Base-by-base conservation (phyloP, 2,113 vertebrate genomes). In the Tragelaphus scriptus region DNA sequence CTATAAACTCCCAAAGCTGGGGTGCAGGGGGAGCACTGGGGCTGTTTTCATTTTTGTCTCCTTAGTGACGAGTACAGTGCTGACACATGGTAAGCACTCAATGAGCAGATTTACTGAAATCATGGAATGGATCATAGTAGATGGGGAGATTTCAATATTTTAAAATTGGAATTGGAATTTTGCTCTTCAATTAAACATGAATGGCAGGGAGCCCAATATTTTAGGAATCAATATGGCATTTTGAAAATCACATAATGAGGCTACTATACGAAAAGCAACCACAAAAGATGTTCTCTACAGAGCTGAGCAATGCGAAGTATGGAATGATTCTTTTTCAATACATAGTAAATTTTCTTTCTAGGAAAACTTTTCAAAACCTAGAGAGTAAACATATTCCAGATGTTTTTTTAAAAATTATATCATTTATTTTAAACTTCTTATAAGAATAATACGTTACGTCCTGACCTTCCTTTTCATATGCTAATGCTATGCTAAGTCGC, bases 351-450 rank as follows among this genome's bases (percentile, higher is more conserved):
- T 68, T 14, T n/a, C 30, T 58, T 95, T 81, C 10, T 28, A 90
- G 71, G 75, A 92, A 92, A 95, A 80, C 26, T 65, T 71, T 87
- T 71, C 19, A 91, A 85, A 96, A 84, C 5, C 55, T n/a, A 77
- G 75, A 85, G 23, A 95, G 26, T 44, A 32, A 68, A 93, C 91
- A 30, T 23, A 95, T 44, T 51, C 51, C 15, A 65, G 61, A 86
- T 87, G 40, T 40, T 53, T 51, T 61, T 97, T 93, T 14, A 90
- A n/a, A 95, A 94, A 85, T 84, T 25, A 51, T 12, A 90, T 58
- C 32, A 91, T 36, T 85, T 82, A 88, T 93, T 97, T 95, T 68
- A 93, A 51, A 93, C 40, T 88, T 87, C 88, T 85, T 85, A 81
- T 30, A 75, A 85, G 82, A 90, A 26, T 91, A 40, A 4, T 28